Evolutionary conservation across 2,888 invertebrate species (phyloP), one percentile per base, ranked within the genome.

Genomic region (Meteorus cinctellus): DNA sequence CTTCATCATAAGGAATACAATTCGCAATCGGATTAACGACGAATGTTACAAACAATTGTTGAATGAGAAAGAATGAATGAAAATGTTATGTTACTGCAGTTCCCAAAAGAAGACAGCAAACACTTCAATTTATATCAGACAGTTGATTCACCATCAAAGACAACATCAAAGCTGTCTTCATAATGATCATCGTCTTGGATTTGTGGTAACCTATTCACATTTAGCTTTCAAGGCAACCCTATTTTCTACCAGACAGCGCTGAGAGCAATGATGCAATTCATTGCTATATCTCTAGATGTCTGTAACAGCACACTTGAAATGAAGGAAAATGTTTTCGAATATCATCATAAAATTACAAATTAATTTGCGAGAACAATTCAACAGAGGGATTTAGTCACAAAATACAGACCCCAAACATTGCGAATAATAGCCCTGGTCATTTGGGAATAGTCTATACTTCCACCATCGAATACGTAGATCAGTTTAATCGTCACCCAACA

Each of bases 401-500:
- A 63, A 63, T 63, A 8, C 31, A 63, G 63, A 34, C 34, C 2
- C 59, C 27, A 59, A 24, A 63, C 63, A 63, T 55, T 55, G 19
- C 19, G 8, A 55, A 10, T 19, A 55, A 55, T 55, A 55, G 55
- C 55, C 55, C 6, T 55, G 55, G 55, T 55, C 55, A 55, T 55
- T 55, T 55, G 19, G 19, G 5, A 24, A 55, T n/a, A 55, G 19
- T 55, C 55, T 55, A 55, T 55, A n/a, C n/a, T 5, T 41, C 12
- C n/a, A 19, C 55, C 55, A 55, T 55, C 10, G 8, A 24, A 55
- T 45, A 51, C 29, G 36, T 76, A 68, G 71, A 77, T 74, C 76
- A 63, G 74, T 77, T 79, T 78, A 75, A 79, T 79, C 70, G 77
- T 76, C 70, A 36, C 55, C 66, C 72, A 48, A 69, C 72, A 51